Percentiles rank a stretch among this genome's conserved stretches.
phyloP scores from a whole-genome alignment of 2,888 invertebrate genomes.

The Ypsolopha sequella region DNA sequence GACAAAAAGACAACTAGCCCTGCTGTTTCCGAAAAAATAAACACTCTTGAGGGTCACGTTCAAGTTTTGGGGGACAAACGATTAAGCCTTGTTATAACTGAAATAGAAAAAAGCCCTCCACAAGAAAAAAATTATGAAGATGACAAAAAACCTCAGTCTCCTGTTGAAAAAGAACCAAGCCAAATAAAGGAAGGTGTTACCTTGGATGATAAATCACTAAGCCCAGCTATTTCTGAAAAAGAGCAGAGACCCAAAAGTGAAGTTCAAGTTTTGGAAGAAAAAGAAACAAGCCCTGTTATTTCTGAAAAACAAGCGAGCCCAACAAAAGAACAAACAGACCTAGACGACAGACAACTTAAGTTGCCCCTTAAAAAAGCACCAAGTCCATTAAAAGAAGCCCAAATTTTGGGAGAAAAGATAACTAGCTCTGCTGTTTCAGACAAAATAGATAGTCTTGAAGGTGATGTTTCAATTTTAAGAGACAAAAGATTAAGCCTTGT shows the following conservation, averaged over 20 bases:
- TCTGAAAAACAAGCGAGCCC: background rate
- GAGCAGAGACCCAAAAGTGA: too few species aligned
- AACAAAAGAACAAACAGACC: background rate
- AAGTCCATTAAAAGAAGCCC: background rate
- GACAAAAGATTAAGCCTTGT: background rate
- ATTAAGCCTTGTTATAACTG: background rate
- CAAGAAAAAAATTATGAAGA: too few species aligned
- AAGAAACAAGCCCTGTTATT: background rate
- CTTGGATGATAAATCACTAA: background rate
- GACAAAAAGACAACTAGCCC: background rate
- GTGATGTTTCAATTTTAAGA: too few species aligned
- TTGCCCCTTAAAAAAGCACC: background rate
- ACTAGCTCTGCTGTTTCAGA: background rate
- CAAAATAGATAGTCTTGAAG: background rate
- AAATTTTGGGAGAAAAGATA: background rate
- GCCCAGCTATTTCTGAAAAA: background rate
- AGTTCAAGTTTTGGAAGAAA: too few species aligned
- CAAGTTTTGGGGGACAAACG: background rate
- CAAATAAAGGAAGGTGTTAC: too few species aligned
- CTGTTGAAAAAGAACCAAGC: too few species aligned
- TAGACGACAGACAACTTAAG: background rate
- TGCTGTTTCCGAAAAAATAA: slow-evolving; percentile 6
- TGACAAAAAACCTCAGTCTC: too few species aligned
- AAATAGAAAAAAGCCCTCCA: background rate
- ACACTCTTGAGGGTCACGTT: too few species aligned